Conservation (phyloP, 2,888 invertebrate genomes). For the Spisula subtruncata region DNA sequence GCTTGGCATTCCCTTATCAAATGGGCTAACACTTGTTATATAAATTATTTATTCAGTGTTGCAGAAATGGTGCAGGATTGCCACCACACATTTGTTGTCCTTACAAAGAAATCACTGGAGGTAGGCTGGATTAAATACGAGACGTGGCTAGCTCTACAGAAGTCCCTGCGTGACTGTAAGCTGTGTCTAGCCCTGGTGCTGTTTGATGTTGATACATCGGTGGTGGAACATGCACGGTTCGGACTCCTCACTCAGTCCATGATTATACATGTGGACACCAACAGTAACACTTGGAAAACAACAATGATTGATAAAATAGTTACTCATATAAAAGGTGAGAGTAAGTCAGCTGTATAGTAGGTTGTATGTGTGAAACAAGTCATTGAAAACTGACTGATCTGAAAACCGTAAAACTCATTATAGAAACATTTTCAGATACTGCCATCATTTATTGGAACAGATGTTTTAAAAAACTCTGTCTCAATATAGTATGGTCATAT, state of each 20-base stretch:
- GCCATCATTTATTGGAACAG: no score
- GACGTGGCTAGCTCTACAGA: constrained; percentile 51
- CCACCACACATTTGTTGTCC: constrained; percentile 35
- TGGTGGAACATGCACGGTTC: constrained; percentile 15
- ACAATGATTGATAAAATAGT: constrained; percentile 13
- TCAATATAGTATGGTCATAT: no score
- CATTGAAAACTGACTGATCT: no score
- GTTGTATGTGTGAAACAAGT: no score
- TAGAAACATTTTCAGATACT: no score
- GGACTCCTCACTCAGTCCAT: constrained; percentile 48
- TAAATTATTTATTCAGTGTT: constrained; percentile 16
- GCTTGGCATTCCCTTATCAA: no score
- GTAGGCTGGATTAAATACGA: constrained; percentile 54
- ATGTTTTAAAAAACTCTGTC: no score
- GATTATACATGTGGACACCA: constrained; percentile 39
- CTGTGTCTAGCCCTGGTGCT: constrained; percentile 46
- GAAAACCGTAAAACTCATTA: no score
- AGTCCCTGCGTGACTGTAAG: constrained; percentile 36
- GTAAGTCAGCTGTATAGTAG: no score
- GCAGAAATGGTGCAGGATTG: constrained; percentile 4
- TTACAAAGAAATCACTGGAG: constrained; percentile 32
- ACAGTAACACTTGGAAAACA: constrained; percentile 31
- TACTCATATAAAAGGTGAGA: constrained; percentile 11
- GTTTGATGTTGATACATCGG: constrained; percentile 5
- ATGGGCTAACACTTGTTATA: not conserved